These are phyloP conservation scores for Globodera rostochiensis DNA, from an alignment of 1,140 invertebrate genomes.

Conservation along the genomic window DNA sequence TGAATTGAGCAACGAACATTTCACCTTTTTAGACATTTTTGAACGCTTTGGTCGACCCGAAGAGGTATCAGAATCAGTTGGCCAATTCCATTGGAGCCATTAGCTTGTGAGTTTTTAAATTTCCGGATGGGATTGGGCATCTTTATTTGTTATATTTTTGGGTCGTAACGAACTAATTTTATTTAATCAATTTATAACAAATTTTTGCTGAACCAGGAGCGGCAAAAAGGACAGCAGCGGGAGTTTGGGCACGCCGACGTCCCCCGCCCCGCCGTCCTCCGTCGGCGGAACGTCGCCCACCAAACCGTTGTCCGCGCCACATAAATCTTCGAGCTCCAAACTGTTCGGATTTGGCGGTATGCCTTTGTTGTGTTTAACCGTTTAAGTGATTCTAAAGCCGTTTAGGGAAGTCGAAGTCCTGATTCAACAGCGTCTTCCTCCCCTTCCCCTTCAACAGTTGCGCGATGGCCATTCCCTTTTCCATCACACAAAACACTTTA, in stretches of 20 bases:
- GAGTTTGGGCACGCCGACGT: constrained; percentile 39
- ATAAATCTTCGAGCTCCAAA: constrained; percentile 35
- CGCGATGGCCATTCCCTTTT: background rate
- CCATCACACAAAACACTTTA: no score
- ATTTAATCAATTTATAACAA: constrained; percentile 7
- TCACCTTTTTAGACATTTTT: constrained; percentile 42
- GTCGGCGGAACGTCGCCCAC: constrained; percentile 20
- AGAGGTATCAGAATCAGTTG: constrained; percentile 57
- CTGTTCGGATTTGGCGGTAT: constrained; percentile 40
- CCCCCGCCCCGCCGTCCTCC: constrained; percentile 13
- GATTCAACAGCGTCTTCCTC: background rate
- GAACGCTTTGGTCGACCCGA: constrained; percentile 63
- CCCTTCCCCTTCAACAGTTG: background rate
- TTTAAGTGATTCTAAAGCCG: background rate
- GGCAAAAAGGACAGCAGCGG: constrained; percentile 39
- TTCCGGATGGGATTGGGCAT: background rate
- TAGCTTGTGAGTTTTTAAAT: constrained; percentile 39
- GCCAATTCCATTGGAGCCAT: constrained; percentile 41
- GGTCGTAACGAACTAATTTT: no score
- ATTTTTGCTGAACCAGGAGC: constrained; percentile 19
- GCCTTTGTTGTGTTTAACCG: background rate
- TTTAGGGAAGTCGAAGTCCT: constrained; percentile 26
- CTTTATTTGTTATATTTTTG: no score
- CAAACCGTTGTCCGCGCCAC: constrained; percentile 18
- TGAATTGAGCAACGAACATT: background rate